phyloP scores from a whole-genome alignment of 2,113 vertebrate genomes.

The Pelusios castaneus region DNA sequence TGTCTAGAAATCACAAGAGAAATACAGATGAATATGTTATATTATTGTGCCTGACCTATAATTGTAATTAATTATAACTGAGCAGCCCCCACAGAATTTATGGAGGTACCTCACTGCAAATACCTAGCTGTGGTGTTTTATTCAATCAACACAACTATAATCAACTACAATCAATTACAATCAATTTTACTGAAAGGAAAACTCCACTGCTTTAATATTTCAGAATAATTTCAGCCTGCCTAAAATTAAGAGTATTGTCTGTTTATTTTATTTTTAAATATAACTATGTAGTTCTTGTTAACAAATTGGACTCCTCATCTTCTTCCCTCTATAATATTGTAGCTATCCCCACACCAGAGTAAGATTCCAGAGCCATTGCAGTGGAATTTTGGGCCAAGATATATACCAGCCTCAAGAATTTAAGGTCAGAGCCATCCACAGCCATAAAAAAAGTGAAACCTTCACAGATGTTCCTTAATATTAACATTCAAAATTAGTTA shows the following conservation, averaged over 20 bases:
- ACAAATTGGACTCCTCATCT: background rate
- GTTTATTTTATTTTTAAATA: background rate
- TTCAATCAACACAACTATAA: no score
- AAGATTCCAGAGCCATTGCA: background rate
- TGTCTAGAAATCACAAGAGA: slow-evolving; percentile 78
- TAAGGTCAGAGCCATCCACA: background rate
- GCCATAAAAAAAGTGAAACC: background rate
- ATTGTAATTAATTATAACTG: background rate
- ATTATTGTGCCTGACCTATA: background rate
- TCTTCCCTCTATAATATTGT: background rate
- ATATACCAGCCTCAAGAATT: background rate
- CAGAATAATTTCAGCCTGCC: background rate
- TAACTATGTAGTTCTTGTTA: background rate
- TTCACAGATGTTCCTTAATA: background rate
- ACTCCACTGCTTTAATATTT: background rate
- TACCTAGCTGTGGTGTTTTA: background rate
- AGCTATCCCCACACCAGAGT: background rate
- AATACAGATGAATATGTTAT: background rate
- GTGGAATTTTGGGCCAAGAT: background rate
- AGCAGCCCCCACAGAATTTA: background rate
- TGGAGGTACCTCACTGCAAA: background rate
- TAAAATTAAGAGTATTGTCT: background rate
- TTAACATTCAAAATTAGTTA: background rate
- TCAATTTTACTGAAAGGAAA: background rate
- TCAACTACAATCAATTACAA: background rate